These are phyloP conservation scores for Acleris literana DNA, from an alignment of 2,888 invertebrate species.

Conservation along the genomic window DNA sequence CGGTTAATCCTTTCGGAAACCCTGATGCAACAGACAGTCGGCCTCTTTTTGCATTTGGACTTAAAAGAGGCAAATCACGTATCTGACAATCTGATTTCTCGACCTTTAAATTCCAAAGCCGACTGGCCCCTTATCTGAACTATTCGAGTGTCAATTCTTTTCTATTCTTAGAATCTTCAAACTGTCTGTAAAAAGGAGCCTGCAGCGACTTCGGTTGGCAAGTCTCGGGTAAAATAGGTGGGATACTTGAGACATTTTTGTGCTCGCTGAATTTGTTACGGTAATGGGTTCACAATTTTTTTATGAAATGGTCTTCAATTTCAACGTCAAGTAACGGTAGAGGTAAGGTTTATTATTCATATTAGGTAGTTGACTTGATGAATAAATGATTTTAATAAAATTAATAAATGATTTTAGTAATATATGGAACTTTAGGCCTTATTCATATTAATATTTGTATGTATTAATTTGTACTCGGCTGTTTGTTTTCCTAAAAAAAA, in stretches of 20 bases:
- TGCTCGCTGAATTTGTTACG: slow-evolving; percentile 18
- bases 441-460: no score
- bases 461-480: no score
- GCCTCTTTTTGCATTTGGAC: no score
- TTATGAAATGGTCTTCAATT: slow-evolving; percentile 8
- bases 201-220: slow-evolving; percentile 10
- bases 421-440: no score
- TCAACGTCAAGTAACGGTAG: neutral
- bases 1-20: no score
- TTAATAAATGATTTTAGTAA: no score
- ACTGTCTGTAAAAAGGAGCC: slow-evolving; percentile 15
- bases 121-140: slow-evolving; percentile 16
- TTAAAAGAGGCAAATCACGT: slow-evolving; percentile 24
- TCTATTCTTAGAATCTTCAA: slow-evolving; percentile 30
- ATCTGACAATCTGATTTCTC: slow-evolving; percentile 23
- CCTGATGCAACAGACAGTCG: no score
- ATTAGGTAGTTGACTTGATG: no score
- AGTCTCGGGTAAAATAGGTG: slow-evolving; percentile 6
- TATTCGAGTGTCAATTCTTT: slow-evolving; percentile 33
- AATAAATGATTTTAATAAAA: no score
- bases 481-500: no score
- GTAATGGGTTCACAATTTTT: slow-evolving; percentile 22
- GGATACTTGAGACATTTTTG: slow-evolving; percentile 24
- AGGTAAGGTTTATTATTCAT: neutral
- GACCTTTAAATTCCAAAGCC: slow-evolving; percentile 30